phyloP scores from a whole-genome alignment of 2,888 invertebrate genomes.

The Conchocele bisecta region DNA sequence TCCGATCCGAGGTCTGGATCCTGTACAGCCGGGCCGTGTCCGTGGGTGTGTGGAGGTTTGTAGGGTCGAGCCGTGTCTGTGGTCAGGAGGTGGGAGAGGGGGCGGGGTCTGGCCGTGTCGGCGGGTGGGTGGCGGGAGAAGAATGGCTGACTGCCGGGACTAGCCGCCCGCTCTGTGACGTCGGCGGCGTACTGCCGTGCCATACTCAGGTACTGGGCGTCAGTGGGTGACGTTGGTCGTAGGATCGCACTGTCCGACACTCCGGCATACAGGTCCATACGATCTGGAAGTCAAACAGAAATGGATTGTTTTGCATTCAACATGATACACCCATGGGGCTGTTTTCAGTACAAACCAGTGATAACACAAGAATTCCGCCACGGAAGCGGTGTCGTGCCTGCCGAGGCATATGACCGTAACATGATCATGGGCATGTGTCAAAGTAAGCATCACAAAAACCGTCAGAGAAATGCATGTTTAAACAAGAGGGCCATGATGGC shows the following conservation, averaged over 20 bases:
- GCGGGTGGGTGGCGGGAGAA: neutral
- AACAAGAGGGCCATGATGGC: too few relatives aligned
- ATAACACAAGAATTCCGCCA: too few relatives aligned
- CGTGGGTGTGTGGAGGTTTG: neutral
- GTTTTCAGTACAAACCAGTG: too few relatives aligned
- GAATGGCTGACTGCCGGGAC: neutral
- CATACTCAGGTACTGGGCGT: conserved; percentile 59
- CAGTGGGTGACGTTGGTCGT: conserved; percentile 59
- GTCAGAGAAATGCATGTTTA: too few relatives aligned
- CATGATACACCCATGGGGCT: too few relatives aligned
- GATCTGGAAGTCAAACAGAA: too few relatives aligned
- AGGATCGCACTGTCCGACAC: conserved; percentile 13
- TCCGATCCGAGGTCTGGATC: neutral
- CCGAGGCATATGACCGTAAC: too few relatives aligned
- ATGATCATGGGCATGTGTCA: too few relatives aligned
- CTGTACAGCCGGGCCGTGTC: neutral
- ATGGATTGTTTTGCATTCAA: too few relatives aligned
- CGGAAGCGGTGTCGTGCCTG: too few relatives aligned
- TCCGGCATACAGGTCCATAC: conserved; percentile 22
- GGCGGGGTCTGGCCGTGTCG: neutral
- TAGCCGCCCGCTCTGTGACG: conserved; percentile 40
- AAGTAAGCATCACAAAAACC: too few relatives aligned
- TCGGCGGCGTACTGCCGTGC: conserved; percentile 69
- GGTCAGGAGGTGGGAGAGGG: too few relatives aligned
- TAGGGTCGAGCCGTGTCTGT: neutral